Base-by-base conservation (phyloP, 2,113 vertebrate genomes). In the Naja naja region DNA sequence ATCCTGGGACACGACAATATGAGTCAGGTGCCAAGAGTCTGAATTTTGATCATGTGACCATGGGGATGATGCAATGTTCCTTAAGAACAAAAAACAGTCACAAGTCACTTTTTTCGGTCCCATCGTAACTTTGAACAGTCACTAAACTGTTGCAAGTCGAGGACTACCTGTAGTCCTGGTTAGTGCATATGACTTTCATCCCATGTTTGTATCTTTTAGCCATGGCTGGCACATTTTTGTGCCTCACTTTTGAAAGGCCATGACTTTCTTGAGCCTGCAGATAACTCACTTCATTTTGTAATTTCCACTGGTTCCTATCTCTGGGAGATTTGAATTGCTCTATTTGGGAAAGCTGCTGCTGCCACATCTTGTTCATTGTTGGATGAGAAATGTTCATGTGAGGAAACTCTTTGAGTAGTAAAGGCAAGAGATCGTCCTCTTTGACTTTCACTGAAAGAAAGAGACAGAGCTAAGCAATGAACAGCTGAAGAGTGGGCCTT, bases 341-440 rank as follows among this genome's bases (percentile, higher is more conserved):
- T 45, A 98, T 95, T 88, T 99, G 99, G 85, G 97, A 97, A 53
- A 98, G 97, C 97, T 99, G 99, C 96, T 97, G 98, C 94, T 97
- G 98, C 99, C 99, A 99, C 99, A 99, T 99, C 94, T 95, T 97
- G 39, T 96, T 97, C 93, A 99, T 95, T 0, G 98, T 95, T 2
- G 97, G 98, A 11, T 97, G 96, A 56, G 98, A 99, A 94, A 99
- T 96, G 90, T 97, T 98, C 74, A 99, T 98, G 90, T 97, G 97
- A 16, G 99, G 99, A 94, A 99, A 97, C 91, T 99, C 98, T 53
- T 99, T 98, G 94, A 98, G 95, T 49, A 99, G 97, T 88, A 98
- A 91, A 2, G 98, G 96, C 7, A 99, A 97, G 88, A 99, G 98
- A 43, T 98, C 97, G 2, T 98, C 98, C 39, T 99, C 98, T 91